These are phyloP conservation scores for Lysandra coridon DNA, from an alignment of 2,888 invertebrate species.

Conservation along the genomic window DNA sequence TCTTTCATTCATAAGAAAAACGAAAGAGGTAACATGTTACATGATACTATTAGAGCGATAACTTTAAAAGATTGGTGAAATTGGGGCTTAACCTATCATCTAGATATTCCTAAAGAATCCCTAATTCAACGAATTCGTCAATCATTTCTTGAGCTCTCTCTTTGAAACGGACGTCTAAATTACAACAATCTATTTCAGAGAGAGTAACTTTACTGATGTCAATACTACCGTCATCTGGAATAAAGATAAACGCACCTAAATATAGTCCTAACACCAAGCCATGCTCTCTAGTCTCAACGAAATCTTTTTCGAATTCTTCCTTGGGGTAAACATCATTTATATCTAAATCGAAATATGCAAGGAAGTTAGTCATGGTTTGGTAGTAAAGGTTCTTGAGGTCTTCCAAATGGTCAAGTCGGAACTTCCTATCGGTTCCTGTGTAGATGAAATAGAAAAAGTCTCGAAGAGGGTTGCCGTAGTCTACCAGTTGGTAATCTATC, in stretches of 20 bases:
- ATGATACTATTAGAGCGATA: no score
- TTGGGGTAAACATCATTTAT: slow-evolving; percentile 42
- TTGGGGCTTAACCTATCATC: not conserved
- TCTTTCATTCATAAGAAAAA: no score
- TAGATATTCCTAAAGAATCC: slow-evolving; percentile 41
- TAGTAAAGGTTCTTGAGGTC: slow-evolving; percentile 50
- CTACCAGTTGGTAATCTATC: slow-evolving; percentile 47
- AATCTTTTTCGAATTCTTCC: slow-evolving; percentile 42
- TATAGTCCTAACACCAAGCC: slow-evolving; percentile 40
- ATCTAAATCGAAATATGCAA: slow-evolving; percentile 48
- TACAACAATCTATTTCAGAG: slow-evolving; percentile 35
- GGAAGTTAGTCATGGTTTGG: slow-evolving; percentile 44
- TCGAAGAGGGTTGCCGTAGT: slow-evolving; percentile 44
- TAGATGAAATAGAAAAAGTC: slow-evolving; percentile 48
- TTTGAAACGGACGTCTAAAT: slow-evolving; percentile 38
- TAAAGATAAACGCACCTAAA: slow-evolving; percentile 40
- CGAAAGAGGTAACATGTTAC: no score
- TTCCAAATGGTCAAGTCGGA: slow-evolving; percentile 47
- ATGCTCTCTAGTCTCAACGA: slow-evolving; percentile 39
- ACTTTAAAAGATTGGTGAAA: no score
- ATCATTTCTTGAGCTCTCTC: slow-evolving; percentile 44
- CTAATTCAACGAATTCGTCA: slow-evolving; percentile 48
- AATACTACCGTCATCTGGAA: slow-evolving; percentile 39
- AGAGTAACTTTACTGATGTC: slow-evolving; percentile 39
- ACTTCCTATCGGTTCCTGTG: slow-evolving; percentile 41